Base-by-base conservation (phyloP, 2,113 vertebrate species). In the Cricetomys ansorgei region DNA sequence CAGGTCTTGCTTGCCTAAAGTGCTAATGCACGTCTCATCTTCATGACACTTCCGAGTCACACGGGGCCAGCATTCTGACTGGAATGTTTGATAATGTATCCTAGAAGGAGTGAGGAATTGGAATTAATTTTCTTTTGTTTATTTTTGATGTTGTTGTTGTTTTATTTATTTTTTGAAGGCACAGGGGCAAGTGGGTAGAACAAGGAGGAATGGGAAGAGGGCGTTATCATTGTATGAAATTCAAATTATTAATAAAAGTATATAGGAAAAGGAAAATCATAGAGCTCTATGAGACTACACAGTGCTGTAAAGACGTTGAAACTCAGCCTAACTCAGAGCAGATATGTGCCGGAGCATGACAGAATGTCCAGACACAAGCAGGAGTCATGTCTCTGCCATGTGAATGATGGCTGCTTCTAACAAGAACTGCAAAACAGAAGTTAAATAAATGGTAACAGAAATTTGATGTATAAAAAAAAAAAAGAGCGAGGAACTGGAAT, bases 11-110 rank as follows among this genome's bases (percentile, higher is more conserved):
- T 98, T 97, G 95, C 98, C 97, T 84, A 98, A 96, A 27, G 92
- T 97, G 76, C 98, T 94, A 43, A 99, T 99, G 72, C 99, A 99
- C 29, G 95, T 97, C 40, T 96, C 98, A 87, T 98, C 97, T 29
- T 95, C 64, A 0, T 98, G 97, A 81, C 99, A 99, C 3, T 84
- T 93, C 80, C 92, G 96, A 16, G 98, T 98, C 65, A 98, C 98
- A 0, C 43, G 90, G 31, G 96, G 98, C 99, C 99, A 99, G 94
- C 99, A 99, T 92, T 98, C 99, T 45, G 97, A 97, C 86, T 15
- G 95, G 98, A 99, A 99, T 3, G 50, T 62, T 95, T 94, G 92
- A 62, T 99, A 99, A 84, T 97, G 98, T 88, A 97, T 73, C 96
- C 99, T 99, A 95, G 53, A 43, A 50, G n/a, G n/a, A n/a, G n/a